Conservation (phyloP, 2,797 vertebrate species). For the Dermochelys coriacea region DNA sequence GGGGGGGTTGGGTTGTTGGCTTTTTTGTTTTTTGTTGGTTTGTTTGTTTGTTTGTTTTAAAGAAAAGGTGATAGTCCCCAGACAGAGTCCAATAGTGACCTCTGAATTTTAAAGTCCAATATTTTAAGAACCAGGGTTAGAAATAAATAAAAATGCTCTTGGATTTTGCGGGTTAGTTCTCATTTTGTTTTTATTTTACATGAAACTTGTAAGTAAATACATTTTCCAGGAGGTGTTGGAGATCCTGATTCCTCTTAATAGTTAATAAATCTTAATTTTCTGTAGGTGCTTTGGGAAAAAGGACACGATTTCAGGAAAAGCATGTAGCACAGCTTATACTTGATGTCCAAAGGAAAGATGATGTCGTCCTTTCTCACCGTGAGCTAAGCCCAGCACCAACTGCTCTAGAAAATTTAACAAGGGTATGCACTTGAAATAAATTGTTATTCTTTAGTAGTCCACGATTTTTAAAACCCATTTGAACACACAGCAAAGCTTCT, state of each 20-base stretch:
- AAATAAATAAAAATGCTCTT: background rate
- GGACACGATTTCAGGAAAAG: constrained; percentile 96
- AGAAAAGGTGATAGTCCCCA: background rate
- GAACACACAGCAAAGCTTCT: background rate
- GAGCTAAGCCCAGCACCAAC: constrained; percentile 85
- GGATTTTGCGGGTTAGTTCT: background rate
- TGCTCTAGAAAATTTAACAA: constrained; percentile 85
- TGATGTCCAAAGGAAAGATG: constrained; percentile 85
- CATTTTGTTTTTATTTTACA: background rate
- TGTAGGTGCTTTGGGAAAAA: constrained; percentile 94
- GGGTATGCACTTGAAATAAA: constrained; percentile 80
- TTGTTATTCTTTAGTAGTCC: background rate
- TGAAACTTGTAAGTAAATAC: background rate
- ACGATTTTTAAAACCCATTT: background rate
- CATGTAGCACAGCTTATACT: constrained; percentile 93
- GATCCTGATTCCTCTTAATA: background rate
- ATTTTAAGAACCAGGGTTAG: background rate
- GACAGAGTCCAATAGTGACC: background rate
- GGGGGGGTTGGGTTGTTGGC: background rate
- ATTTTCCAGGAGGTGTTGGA: background rate
- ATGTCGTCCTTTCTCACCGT: constrained; percentile 24
- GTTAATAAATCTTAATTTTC: constrained; percentile 48
- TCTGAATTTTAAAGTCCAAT: background rate
- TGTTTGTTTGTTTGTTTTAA: background rate
- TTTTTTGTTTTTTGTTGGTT: no score